These are phyloP conservation scores for Psammodynastes pulverulentus DNA, from an alignment of 2,113 vertebrate genomes.

Conservation along the genomic window DNA sequence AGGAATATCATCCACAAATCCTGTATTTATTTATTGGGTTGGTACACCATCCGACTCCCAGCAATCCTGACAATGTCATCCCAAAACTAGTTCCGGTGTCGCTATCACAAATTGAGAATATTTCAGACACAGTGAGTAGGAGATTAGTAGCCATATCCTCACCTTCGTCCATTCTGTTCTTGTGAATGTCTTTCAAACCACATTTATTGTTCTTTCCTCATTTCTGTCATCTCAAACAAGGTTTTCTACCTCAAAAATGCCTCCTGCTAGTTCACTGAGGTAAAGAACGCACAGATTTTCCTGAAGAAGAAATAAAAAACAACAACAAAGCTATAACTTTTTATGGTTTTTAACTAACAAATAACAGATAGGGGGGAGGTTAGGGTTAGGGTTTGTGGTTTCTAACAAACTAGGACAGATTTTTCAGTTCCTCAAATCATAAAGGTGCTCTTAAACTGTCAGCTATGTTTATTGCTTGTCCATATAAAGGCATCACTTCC, in stretches of 20 bases:
- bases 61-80: background rate
- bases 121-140: background rate
- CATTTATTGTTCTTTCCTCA: background rate
- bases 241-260: background rate
- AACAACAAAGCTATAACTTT: background rate
- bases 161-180: background rate
- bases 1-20: background rate
- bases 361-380: background rate
- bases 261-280: background rate
- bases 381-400: background rate
- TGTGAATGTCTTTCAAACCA: background rate
- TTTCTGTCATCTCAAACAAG: background rate
- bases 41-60: background rate
- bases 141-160: background rate
- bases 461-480: background rate
- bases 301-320: background rate
- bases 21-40: background rate
- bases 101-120: background rate
- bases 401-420: background rate
- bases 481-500: slow-evolving; percentile 11
- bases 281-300: background rate
- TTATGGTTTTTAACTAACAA: background rate
- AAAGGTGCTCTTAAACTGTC: background rate
- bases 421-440: background rate
- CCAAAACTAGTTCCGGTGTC: background rate